phyloP scores from a whole-genome alignment of 2,797 vertebrate genomes.

The Phaenicophaeus curvirostris region DNA sequence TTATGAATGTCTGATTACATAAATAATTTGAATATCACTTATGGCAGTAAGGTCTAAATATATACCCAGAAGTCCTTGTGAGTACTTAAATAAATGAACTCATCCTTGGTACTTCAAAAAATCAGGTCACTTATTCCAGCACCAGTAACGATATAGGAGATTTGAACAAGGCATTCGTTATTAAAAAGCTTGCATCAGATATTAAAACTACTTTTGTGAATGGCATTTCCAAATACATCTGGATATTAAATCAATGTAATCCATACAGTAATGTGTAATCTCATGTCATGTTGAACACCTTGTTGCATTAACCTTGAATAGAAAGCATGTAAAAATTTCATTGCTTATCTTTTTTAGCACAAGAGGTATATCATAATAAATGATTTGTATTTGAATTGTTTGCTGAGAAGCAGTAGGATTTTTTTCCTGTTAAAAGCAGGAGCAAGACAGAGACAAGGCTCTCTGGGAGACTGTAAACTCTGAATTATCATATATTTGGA shows the following conservation, averaged over 20 bases:
- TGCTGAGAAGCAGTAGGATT: conserved; percentile 47
- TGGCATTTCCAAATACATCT: neutral
- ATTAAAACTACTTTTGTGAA: neutral
- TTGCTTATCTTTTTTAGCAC: neutral
- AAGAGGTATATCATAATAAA: neutral
- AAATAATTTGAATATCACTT: conserved; percentile 8
- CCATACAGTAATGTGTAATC: neutral
- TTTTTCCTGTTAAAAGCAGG: conserved; percentile 41
- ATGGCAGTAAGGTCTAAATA: neutral
- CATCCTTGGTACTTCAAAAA: neutral
- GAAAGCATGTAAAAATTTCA: neutral
- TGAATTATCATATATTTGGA: conserved; percentile 45
- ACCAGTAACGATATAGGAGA: neutral
- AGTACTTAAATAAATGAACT: neutral
- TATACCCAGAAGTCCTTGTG: neutral
- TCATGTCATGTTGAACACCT: neutral
- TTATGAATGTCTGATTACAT: neutral
- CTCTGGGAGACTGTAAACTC: conserved; percentile 4
- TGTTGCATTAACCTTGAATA: neutral
- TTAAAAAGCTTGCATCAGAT: neutral
- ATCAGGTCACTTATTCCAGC: conserved; percentile 4
- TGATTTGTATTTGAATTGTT: conserved; percentile 16
- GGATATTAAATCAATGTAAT: neutral
- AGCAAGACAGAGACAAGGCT: conserved; percentile 5
- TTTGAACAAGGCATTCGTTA: neutral